These are phyloP conservation scores for Silurus glanis DNA, from an alignment of 2,113 vertebrate species.

Conservation along the genomic window DNA sequence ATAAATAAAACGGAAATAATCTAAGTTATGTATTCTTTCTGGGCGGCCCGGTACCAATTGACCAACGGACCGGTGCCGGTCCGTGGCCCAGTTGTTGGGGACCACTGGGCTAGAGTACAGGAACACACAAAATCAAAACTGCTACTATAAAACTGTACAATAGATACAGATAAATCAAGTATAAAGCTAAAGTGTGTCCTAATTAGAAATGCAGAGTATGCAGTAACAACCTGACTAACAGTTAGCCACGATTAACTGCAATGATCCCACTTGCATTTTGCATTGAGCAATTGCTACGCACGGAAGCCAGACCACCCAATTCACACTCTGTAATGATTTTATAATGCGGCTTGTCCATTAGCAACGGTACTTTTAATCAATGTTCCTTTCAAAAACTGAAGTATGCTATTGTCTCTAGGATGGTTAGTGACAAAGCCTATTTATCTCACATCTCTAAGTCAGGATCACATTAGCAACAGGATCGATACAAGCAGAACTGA, in stretches of 20 bases:
- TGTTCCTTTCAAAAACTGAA: background rate
- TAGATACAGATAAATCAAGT: background rate
- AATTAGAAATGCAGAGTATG: background rate
- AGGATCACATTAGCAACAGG: conserved; percentile 31
- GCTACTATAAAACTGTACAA: too few species aligned
- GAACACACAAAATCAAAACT: background rate
- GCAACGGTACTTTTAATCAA: conserved; percentile 25
- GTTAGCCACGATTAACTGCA: background rate
- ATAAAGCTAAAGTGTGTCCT: background rate
- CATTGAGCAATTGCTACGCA: conserved; percentile 5
- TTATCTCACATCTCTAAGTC: conserved; percentile 16
- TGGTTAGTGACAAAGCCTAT: background rate
- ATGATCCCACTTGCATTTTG: background rate
- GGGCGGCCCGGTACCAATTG: too few species aligned
- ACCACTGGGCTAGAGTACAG: too few species aligned
- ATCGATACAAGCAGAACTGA: conserved; percentile 41
- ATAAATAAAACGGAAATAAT: too few species aligned
- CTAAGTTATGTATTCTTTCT: too few species aligned
- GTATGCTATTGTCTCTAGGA: background rate
- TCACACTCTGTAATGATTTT: background rate
- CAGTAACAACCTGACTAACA: background rate
- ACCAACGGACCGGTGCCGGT: too few species aligned
- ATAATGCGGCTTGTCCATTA: background rate
- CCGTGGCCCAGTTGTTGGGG: too few species aligned
- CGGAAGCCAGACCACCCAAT: background rate